phyloP scores from a whole-genome alignment of 2,113 vertebrate species.

The Paracanthobrama guichenoti region DNA sequence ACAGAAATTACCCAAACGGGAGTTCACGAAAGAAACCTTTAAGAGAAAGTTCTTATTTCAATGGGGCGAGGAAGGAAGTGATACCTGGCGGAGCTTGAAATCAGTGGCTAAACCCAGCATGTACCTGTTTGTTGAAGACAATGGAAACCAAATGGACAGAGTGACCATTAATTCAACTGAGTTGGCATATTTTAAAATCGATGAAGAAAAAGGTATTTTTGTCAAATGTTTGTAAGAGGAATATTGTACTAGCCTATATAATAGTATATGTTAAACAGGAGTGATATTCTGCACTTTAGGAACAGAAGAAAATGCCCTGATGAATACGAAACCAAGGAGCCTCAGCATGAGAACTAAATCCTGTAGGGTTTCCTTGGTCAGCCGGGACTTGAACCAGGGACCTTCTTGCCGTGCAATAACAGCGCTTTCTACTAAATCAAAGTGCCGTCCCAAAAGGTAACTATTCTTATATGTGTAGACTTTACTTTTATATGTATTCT shows the following conservation, averaged over 20 bases:
- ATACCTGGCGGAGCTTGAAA: background rate
- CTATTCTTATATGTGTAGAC: background rate
- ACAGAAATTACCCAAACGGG: rapidly evolving
- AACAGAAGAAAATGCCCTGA: too few relatives aligned
- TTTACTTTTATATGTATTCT: background rate
- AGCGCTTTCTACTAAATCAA: too few relatives aligned
- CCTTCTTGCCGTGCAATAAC: too few relatives aligned
- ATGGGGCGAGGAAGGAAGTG: background rate
- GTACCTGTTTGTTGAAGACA: background rate
- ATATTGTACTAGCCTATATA: background rate
- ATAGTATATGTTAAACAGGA: too few relatives aligned
- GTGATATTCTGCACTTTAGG: too few relatives aligned
- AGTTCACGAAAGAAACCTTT: rapidly evolving
- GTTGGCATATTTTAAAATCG: rapidly evolving
- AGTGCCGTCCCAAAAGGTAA: background rate
- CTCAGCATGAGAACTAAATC: too few relatives aligned
- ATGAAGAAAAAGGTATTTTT: background rate
- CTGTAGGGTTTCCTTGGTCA: too few relatives aligned
- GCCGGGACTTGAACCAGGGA: rapidly evolving
- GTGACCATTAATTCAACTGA: background rate
- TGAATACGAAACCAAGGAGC: too few relatives aligned
- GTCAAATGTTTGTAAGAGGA: background rate
- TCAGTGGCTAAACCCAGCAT: conserved; percentile 17
- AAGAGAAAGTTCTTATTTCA: background rate
- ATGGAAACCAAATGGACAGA: background rate